A percentile compares a stretch with the other conserved stretches of the same genome.
Conservation (phyloP, 1,140 invertebrate species). For the Psix sp. region DNA sequence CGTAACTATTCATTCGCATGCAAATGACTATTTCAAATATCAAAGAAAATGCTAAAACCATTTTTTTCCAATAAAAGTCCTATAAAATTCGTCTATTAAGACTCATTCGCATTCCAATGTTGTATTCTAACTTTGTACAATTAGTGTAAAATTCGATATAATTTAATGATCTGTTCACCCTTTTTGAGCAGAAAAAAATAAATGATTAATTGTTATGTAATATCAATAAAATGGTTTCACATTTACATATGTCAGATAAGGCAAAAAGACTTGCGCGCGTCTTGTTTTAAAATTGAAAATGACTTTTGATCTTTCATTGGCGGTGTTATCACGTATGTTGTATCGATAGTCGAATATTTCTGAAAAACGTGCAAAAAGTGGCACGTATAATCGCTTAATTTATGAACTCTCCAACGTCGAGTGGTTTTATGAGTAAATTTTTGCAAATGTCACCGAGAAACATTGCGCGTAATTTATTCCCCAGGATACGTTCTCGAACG, state of each 20-base stretch:
- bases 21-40: slow-evolving; percentile 15
- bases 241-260: slow-evolving; percentile 40
- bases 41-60: too few species aligned
- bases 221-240: slow-evolving; percentile 23
- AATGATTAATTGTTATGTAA: slow-evolving; percentile 36
- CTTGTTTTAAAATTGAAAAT: slow-evolving; percentile 27
- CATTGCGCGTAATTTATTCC: slow-evolving; percentile 19
- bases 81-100: too few species aligned
- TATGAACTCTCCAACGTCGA: slow-evolving; percentile 14
- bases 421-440: slow-evolving; percentile 21
- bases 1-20: slow-evolving; percentile 13
- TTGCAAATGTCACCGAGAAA: slow-evolving; percentile 3
- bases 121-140: too few species aligned
- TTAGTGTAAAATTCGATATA: background rate
- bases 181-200: slow-evolving; percentile 15
- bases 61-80: too few species aligned
- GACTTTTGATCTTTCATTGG: slow-evolving; percentile 45
- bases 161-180: too few species aligned
- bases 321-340: slow-evolving; percentile 19
- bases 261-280: slow-evolving; percentile 10
- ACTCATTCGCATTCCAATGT: too few species aligned
- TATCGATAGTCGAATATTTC: slow-evolving; percentile 15
- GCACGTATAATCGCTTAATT: slow-evolving; percentile 25
- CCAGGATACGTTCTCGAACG: slow-evolving; percentile 10
- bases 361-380: slow-evolving; percentile 16